A percentile compares a stretch with the other conserved stretches of the same genome.
phyloP scores from a whole-genome alignment of 2,113 vertebrate genomes.

The Neolamprologus variostigma region DNA sequence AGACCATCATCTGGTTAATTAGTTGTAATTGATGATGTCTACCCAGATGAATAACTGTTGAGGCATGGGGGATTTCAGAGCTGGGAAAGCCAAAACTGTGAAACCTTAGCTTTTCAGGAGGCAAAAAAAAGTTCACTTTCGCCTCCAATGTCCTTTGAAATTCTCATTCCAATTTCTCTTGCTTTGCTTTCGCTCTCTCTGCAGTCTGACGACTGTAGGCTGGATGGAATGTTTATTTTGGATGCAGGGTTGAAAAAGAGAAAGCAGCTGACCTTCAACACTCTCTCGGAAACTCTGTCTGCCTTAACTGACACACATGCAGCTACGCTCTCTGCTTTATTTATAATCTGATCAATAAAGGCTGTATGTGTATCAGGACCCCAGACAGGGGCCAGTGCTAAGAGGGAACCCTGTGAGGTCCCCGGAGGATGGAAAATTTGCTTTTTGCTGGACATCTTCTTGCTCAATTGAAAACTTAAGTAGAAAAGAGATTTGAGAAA shows the following conservation, averaged over 20 bases:
- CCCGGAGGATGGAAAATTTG: not conserved
- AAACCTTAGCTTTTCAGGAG: slow-evolving; percentile 29
- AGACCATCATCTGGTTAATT: slow-evolving; percentile 73
- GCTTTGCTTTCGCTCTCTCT: not conserved
- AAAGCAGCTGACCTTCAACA: slow-evolving; percentile 34
- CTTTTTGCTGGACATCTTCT: not conserved
- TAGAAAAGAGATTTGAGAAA: not conserved
- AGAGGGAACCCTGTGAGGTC: not conserved
- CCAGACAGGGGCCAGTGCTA: not conserved
- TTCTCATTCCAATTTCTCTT: slow-evolving; percentile 26
- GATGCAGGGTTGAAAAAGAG: slow-evolving; percentile 52
- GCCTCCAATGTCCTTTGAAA: not conserved
- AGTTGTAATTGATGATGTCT: slow-evolving; percentile 61
- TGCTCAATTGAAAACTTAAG: not conserved
- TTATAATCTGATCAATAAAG: slow-evolving; percentile 26
- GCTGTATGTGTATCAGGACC: slow-evolving; percentile 15
- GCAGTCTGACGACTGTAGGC: slow-evolving; percentile 7
- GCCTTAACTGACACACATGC: not conserved
- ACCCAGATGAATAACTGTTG: slow-evolving; percentile 41
- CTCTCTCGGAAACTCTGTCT: not conserved
- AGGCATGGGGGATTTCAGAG: slow-evolving; percentile 3
- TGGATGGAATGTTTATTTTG: slow-evolving; percentile 68
- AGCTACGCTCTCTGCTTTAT: slow-evolving; percentile 23
- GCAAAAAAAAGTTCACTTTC: not conserved
- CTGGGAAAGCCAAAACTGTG: slow-evolving; percentile 33